phyloP scores from a whole-genome alignment of 2,888 invertebrate genomes.

The Asteroscopus sphinx region DNA sequence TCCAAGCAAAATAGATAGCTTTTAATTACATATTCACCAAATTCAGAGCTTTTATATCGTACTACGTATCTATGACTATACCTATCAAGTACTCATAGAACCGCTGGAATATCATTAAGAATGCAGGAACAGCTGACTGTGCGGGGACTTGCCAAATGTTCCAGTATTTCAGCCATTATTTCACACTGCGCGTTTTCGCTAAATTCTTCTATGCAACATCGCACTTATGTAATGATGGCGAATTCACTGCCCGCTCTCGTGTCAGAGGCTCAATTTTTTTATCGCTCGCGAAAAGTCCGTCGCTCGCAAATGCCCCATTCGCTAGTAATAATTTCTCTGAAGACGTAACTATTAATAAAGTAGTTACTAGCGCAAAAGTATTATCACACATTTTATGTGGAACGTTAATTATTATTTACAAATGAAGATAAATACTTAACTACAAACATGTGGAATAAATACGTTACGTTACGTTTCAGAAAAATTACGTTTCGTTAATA shows the following conservation, averaged over 20 bases:
- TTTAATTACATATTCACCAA: neutral
- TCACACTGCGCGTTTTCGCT: conserved; percentile 2
- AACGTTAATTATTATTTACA: no score
- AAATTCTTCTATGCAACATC: conserved; percentile 33
- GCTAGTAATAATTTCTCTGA: no score
- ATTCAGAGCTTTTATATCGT: neutral
- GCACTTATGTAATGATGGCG: conserved; percentile 27
- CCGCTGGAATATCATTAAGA: conserved; percentile 36
- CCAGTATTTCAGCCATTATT: conserved; percentile 32
- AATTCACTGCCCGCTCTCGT: conserved; percentile 5
- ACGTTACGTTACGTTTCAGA: no score
- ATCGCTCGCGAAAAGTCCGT: conserved; percentile 16
- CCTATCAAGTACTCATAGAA: neutral
- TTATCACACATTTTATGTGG: no score
- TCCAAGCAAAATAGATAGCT: no score
- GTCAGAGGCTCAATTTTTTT: conserved; percentile 14
- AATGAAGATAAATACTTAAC: no score
- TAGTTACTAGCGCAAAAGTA: no score
- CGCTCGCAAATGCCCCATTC: neutral
- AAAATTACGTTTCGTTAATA: no score
- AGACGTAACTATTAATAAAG: no score
- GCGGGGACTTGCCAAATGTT: conserved; percentile 9
- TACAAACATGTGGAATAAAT: no score
- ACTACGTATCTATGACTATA: neutral
- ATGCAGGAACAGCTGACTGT: conserved; percentile 43